phyloP scores from a whole-genome alignment of 2,888 invertebrate species.

The Drosophila borborema region DNA sequence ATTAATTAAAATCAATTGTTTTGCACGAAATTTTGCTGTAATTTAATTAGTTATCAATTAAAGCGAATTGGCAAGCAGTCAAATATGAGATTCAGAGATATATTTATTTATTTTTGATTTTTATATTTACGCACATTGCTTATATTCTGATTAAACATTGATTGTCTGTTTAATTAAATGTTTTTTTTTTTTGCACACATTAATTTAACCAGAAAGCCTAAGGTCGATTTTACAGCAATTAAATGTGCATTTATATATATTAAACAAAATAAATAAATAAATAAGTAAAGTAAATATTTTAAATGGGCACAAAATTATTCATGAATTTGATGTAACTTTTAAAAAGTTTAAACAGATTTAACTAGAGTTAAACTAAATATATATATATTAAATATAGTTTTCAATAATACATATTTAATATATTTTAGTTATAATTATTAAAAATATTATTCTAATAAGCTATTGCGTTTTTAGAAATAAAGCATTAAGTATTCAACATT shows the following conservation, averaged over 20 bases:
- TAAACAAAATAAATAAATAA: not conserved
- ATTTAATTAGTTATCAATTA: constrained; percentile 49
- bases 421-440: too few relatives aligned
- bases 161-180: constrained; percentile 25
- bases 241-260: not conserved
- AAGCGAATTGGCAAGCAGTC: constrained; percentile 24
- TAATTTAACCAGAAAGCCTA: not conserved
- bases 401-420: too few relatives aligned
- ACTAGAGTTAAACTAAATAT: not conserved
- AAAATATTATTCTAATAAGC: too few relatives aligned
- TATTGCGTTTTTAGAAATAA: too few relatives aligned
- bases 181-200: not conserved
- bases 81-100: not conserved
- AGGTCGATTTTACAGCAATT: not conserved
- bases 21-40: constrained; percentile 23
- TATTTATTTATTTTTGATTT: not conserved
- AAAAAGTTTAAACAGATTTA: not conserved
- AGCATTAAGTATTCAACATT: too few relatives aligned
- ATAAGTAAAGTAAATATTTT: too few relatives aligned
- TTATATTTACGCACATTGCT: not conserved
- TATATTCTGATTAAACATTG: constrained; percentile 8
- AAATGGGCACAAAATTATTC: not conserved
- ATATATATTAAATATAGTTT: too few relatives aligned
- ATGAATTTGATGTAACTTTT: too few relatives aligned
- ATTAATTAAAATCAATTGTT: constrained; percentile 60